Conservation (phyloP, 2,888 invertebrate species). For the Cataglyphis livida region DNA sequence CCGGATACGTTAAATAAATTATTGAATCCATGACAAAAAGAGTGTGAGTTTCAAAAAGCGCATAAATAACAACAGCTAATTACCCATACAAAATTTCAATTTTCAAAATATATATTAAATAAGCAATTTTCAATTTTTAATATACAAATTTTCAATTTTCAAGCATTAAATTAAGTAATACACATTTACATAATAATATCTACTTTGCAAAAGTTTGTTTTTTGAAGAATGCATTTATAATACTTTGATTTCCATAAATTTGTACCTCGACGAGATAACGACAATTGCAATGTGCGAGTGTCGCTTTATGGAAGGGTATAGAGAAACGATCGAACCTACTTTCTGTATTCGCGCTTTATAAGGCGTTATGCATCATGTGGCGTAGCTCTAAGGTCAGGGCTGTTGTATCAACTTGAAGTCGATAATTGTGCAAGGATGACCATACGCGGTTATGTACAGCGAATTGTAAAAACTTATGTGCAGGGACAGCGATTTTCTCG, state of each 20-base stretch:
- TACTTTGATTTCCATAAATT: not conserved
- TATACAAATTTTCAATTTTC: not conserved
- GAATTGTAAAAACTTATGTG: conserved; percentile 41
- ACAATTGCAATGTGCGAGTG: conserved; percentile 17
- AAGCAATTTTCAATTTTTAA: not conserved
- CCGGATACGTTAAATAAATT: not conserved
- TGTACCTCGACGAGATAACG: not conserved
- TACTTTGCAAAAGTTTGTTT: not conserved
- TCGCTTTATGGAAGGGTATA: conserved; percentile 1
- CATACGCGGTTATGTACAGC: conserved; percentile 56
- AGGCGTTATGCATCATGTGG: conserved; percentile 28
- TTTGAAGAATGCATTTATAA: not conserved
- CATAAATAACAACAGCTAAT: not conserved
- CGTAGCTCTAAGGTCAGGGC: conserved; percentile 70
- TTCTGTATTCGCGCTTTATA: conserved; percentile 15
- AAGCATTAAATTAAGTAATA: not conserved
- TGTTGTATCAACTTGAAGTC: conserved; percentile 70
- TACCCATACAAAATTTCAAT: not conserved
- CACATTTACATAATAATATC: not conserved
- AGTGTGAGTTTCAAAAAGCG: conserved; percentile 18
- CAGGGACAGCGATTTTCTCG: conserved; percentile 34
- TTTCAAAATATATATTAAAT: conserved; percentile 9
- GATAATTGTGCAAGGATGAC: conserved; percentile 77
- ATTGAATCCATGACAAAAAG: not conserved
- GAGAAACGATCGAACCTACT: conserved; percentile 22